Conservation (phyloP, 2,797 vertebrate species). For the Anabas testudineus region DNA sequence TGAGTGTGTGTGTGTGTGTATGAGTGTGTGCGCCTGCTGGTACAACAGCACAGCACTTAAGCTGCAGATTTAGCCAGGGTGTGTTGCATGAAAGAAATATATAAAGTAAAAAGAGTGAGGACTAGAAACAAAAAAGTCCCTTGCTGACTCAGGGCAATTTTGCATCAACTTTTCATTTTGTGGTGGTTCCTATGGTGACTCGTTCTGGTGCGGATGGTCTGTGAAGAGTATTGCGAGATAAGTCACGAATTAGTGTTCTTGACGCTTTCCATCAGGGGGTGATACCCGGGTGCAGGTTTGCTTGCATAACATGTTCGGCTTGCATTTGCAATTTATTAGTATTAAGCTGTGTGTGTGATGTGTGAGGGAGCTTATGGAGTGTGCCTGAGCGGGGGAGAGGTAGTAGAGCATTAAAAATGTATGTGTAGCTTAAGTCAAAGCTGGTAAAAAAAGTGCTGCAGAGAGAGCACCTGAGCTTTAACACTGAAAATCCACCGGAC, state of each 20-base stretch:
- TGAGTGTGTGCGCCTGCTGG: too few species aligned
- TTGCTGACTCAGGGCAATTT: conserved; percentile 55
- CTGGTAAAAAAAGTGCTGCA: conserved; percentile 71
- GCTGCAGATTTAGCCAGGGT: conserved; percentile 30
- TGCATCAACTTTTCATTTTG: conserved; percentile 38
- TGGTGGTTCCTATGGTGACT: conserved; percentile 52
- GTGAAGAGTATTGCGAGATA: conserved; percentile 36
- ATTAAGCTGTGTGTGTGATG: conserved; percentile 10
- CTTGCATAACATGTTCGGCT: conserved; percentile 3
- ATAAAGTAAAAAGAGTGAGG: conserved; percentile 18
- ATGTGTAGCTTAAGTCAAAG: conserved; percentile 71
- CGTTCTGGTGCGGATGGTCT: conserved; percentile 11
- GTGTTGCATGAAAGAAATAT: conserved; percentile 27
- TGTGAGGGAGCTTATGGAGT: conserved; percentile 34
- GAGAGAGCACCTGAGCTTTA: conserved; percentile 48
- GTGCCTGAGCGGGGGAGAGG: conserved; percentile 25
- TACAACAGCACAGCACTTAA: conserved; percentile 41
- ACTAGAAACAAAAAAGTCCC: conserved; percentile 29
- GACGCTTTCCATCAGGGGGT: neutral
- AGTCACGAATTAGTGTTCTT: conserved; percentile 14
- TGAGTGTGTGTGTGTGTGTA: too few species aligned
- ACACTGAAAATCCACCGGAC: conserved; percentile 26
- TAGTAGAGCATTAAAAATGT: conserved; percentile 73
- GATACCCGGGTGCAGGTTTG: conserved; percentile 13
- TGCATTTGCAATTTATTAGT: conserved; percentile 29